phyloP scores from a whole-genome alignment of 2,888 invertebrate genomes.

The Meiosimyza decipiens region DNA sequence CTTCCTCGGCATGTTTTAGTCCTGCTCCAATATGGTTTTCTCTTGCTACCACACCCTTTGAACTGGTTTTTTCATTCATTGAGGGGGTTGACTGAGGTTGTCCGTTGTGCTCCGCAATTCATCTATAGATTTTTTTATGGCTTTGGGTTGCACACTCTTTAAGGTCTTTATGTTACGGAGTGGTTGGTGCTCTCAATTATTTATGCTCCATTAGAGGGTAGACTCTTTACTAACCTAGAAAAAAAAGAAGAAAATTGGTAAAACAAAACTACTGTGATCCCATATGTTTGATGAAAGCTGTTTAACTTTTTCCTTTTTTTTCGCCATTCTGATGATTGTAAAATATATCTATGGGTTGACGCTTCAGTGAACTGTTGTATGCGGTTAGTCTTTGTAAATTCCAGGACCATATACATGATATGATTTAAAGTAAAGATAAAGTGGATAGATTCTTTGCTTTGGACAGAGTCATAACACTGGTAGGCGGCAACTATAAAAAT shows the following conservation, averaged over 20 bases:
- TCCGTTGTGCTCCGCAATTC: background rate
- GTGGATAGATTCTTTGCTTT: too few relatives aligned
- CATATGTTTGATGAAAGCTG: background rate
- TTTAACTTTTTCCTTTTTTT: conserved; percentile 2
- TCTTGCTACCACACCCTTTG: background rate
- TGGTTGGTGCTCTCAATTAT: background rate
- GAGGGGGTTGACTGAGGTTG: background rate
- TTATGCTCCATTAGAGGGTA: background rate
- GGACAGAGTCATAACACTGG: too few relatives aligned
- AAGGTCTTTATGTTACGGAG: background rate
- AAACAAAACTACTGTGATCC: background rate
- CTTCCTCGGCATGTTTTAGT: background rate
- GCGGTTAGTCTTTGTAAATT: background rate
- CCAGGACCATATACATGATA: too few relatives aligned
- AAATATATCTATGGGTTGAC: background rate
- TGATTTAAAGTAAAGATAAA: too few relatives aligned
- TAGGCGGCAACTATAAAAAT: too few relatives aligned
- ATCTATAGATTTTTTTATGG: background rate
- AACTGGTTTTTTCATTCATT: background rate
- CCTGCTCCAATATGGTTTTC: conserved; percentile 1
- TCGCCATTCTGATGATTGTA: background rate
- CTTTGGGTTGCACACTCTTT: background rate
- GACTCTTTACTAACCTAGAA: conserved; percentile 11
- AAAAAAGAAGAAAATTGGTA: background rate
- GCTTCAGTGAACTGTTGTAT: background rate